Conservation (phyloP, 1,140 invertebrate species). For the Pseudachorutes palmiensis region DNA sequence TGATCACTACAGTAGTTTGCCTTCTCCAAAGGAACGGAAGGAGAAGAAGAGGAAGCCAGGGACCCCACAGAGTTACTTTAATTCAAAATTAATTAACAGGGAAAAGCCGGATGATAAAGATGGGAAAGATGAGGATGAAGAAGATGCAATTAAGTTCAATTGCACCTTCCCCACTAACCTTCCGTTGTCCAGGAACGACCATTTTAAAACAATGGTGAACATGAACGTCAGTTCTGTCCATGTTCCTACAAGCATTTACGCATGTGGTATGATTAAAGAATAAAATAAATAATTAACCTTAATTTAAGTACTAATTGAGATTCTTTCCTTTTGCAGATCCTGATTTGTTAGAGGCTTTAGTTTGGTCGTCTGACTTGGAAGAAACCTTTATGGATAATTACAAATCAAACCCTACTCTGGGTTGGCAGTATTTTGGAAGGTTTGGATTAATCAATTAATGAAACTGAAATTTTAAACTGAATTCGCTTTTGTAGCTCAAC, state of each 20-base stretch:
- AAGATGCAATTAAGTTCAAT: background rate
- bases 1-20: background rate
- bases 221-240: slow-evolving; percentile 77
- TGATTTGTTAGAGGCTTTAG: slow-evolving; percentile 61
- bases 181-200: slow-evolving; percentile 58
- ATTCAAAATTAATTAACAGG: background rate
- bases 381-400: slow-evolving; percentile 77
- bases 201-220: slow-evolving; percentile 79
- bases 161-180: slow-evolving; percentile 17
- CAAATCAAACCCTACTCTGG: slow-evolving; percentile 71
- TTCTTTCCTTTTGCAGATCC: slow-evolving; percentile 45
- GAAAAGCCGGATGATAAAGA: background rate
- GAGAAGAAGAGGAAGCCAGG: background rate
- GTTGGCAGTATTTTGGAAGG: slow-evolving; percentile 93
- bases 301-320: background rate
- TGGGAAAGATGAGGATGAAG: background rate
- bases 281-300: slow-evolving; percentile 5
- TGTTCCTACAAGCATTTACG: slow-evolving; percentile 88
- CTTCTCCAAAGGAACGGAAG: background rate
- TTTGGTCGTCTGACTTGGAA: slow-evolving; percentile 79
- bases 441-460: background rate
- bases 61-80: background rate
- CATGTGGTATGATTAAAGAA: slow-evolving; percentile 58
- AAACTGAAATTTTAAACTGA: background rate
- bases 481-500: slow-evolving; percentile 49